Conservation (phyloP, 2,113 vertebrate species). For the Nesogale talazaci region DNA sequence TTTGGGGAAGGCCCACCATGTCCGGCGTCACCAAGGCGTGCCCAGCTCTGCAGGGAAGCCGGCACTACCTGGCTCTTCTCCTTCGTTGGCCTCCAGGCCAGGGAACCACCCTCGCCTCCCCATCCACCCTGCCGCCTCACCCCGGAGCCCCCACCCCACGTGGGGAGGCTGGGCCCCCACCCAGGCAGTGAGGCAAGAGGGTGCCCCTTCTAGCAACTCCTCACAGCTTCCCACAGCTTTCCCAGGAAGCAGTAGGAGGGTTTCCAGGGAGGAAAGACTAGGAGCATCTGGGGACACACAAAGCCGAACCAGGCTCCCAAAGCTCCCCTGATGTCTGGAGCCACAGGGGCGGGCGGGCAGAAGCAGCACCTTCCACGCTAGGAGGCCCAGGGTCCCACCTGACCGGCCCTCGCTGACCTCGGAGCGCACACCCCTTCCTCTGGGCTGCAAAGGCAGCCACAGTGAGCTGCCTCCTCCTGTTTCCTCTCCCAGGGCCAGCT, state of each 20-base stretch:
- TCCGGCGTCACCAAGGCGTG: not conserved
- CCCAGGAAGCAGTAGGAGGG: constrained; percentile 67
- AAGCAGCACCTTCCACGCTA: not conserved
- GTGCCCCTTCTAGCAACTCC: constrained; percentile 64
- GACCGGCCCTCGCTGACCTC: not conserved
- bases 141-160: not conserved
- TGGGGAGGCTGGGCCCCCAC: constrained; percentile 18
- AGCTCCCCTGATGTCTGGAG: not conserved
- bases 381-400: not conserved
- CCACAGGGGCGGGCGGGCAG: not conserved
- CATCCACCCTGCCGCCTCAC: not conserved
- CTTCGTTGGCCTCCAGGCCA: constrained; percentile 26
- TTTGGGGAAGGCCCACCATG: not conserved
- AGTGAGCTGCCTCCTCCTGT: not conserved
- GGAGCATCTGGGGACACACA: constrained; percentile 65
- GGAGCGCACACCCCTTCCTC: not conserved
- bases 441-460: not conserved
- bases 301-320: constrained; percentile 21
- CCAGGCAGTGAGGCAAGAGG: constrained; percentile 52
- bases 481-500: constrained; percentile 39
- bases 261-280: constrained; percentile 54
- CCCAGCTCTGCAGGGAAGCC: not conserved
- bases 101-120: constrained; percentile 40
- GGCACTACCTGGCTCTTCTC: constrained; percentile 21
- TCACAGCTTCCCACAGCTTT: constrained; percentile 69